phyloP scores from a whole-genome alignment of 2,113 vertebrate species.

The Saccopteryx bilineata region DNA sequence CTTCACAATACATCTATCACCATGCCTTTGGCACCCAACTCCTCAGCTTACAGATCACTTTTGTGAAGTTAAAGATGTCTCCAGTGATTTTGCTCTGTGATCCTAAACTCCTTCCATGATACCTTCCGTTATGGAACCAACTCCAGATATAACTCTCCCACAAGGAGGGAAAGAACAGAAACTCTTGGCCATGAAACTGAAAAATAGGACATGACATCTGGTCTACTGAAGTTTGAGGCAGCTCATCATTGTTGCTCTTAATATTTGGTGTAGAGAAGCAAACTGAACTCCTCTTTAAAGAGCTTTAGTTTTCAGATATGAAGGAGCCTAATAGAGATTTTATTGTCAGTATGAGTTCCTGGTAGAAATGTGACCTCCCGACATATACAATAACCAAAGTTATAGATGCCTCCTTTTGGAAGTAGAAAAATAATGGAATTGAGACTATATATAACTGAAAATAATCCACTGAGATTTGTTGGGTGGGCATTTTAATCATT shows the following conservation, averaged over 20 bases:
- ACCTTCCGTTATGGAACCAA: not conserved
- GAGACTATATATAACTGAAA: not conserved
- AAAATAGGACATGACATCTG: not conserved
- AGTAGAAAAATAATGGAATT: not conserved
- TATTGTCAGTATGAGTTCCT: not conserved
- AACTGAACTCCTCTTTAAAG: not conserved
- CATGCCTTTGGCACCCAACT: not conserved
- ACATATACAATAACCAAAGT: not conserved
- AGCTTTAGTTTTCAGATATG: not conserved
- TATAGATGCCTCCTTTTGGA: not conserved
- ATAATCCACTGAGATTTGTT: not conserved
- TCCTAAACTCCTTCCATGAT: not conserved
- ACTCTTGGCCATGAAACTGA: not conserved
- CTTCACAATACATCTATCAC: not conserved
- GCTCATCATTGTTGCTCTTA: not conserved
- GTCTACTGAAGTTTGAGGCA: not conserved
- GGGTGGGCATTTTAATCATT: not conserved
- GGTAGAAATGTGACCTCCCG: not conserved
- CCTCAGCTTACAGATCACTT: not conserved
- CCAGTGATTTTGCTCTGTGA: slow-evolving; percentile 26
- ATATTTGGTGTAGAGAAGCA: not conserved
- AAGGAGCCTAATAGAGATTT: not conserved
- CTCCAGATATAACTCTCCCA: not conserved
- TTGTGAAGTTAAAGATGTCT: not conserved
- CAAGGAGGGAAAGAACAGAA: not conserved